Base-by-base conservation (phyloP, 1,140 invertebrate genomes). In the Centruroides sculpturatus region DNA sequence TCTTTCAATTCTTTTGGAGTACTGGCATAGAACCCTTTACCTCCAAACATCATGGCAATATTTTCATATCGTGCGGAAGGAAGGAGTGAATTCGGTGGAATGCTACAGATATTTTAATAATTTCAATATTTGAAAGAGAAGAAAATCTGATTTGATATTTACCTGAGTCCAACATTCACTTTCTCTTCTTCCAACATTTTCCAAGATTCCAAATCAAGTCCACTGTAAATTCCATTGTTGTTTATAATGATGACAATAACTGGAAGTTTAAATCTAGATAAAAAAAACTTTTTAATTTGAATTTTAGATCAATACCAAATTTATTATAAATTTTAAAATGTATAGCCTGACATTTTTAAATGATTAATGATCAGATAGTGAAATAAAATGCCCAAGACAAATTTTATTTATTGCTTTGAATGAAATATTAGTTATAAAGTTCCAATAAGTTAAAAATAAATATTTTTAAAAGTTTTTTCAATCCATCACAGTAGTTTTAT, bases 181-280 rank as follows among this genome's bases (percentile, higher is more conserved):
- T 89, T 71, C 36, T 61, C 80, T 34, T 81, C 83, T 56, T 78
- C 76, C 9, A 80, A 77, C 69, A 93, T 77, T 41, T 82, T 79
- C 51, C 81, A 90, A 4, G 81, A 80, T 57, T 92, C 84, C 59
- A 82, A 76, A 69, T 87, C 83, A 35, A 95, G 77, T 11, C 93
- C 92, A 54, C 83, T 81, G 71, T 92, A 92, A 67, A 97, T 96
- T 56, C 93, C 94, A 74, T 88, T 92, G 76, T 98, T 98, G 75
- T 98, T 98, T 0, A 98, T 82, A 66, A 98, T 85, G 12, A 98
- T 80, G 62, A 95, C 82, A 48, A 92, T 83, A 47, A 98, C 81
- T 1, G 93, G 92, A 57, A 98, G 76, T 64, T 90, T 86, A 73
- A 97, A 97, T 62, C 93, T 87, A 41, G 8, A 41, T 5, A 23